These are phyloP conservation scores for Crematogaster levior DNA, from an alignment of 2,888 invertebrate genomes.

Conservation along the genomic window DNA sequence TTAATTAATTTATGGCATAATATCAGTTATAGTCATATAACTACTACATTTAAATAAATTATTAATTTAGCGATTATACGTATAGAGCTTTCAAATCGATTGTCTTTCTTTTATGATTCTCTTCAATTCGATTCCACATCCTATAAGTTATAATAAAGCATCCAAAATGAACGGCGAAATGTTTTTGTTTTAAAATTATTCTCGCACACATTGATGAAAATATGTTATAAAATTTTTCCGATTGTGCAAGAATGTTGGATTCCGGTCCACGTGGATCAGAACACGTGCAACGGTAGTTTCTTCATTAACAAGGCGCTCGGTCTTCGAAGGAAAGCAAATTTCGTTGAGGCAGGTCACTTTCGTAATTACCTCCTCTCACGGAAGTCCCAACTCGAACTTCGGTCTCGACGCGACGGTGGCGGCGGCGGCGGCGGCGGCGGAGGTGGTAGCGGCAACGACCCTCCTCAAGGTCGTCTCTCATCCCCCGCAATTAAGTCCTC, in stretches of 20 bases:
- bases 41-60: slow-evolving; percentile 14
- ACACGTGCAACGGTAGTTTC: slow-evolving; percentile 60
- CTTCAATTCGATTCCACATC: background rate
- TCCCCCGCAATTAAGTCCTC: slow-evolving; percentile 76
- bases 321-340: slow-evolving; percentile 62
- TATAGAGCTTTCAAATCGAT: background rate
- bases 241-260: background rate
- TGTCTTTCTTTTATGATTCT: background rate
- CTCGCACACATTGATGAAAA: background rate
- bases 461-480: slow-evolving; percentile 76
- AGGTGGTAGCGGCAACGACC: slow-evolving; percentile 42
- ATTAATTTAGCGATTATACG: background rate
- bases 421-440: slow-evolving; percentile 12
- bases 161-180: background rate
- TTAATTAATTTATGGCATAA: slow-evolving; percentile 34
- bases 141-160: background rate
- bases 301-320: slow-evolving; percentile 69
- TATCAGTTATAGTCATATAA: slow-evolving; percentile 11
- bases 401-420: slow-evolving; percentile 53
- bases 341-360: slow-evolving; percentile 80
- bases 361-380: slow-evolving; percentile 82
- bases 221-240: background rate
- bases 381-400: slow-evolving; percentile 76
- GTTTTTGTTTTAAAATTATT: background rate
- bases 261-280: slow-evolving; percentile 50